Evolutionary conservation across 2,888 invertebrate species (phyloP).

Genomic region (Dichetophora obliterata): DNA sequence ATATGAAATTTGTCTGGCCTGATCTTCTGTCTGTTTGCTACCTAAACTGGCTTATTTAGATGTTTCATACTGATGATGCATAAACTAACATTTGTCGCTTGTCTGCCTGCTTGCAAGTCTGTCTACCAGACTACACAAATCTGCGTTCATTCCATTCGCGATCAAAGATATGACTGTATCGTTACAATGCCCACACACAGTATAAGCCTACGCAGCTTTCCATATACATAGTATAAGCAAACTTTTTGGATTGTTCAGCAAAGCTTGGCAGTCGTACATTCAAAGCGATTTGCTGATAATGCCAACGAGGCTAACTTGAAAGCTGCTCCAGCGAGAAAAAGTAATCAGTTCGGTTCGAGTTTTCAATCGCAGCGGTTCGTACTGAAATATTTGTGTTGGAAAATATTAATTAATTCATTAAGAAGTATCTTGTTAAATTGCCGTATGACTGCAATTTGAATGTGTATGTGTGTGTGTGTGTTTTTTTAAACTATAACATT

Average conservation of each 20-base stretch:
- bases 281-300: slow-evolving; percentile 8
- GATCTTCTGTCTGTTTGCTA: too few species aligned
- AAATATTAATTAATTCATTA: not conserved
- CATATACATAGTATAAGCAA: slow-evolving; percentile 4
- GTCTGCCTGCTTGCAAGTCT: too few species aligned
- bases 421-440: not conserved
- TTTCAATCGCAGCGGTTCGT: slow-evolving; percentile 65
- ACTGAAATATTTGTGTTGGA: slow-evolving; percentile 40
- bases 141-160: too few species aligned
- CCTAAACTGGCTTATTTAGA: too few species aligned
- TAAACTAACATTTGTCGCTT: too few species aligned
- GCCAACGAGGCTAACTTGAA: slow-evolving; percentile 43
- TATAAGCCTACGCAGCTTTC: slow-evolving; percentile 13
- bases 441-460: too few species aligned
- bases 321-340: slow-evolving; percentile 50
- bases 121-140: too few species aligned
- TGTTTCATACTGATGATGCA: too few species aligned
- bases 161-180: not conserved
- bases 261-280: not conserved
- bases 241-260: not conserved
- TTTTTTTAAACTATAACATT: too few species aligned
- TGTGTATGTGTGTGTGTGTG: too few species aligned
- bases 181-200: slow-evolving; percentile 6
- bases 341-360: slow-evolving; percentile 68
- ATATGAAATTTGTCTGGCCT: too few species aligned